Evolutionary conservation across 2,113 vertebrate genomes (phyloP).

Genomic region (Machaerirhynchus nigripectus): DNA sequence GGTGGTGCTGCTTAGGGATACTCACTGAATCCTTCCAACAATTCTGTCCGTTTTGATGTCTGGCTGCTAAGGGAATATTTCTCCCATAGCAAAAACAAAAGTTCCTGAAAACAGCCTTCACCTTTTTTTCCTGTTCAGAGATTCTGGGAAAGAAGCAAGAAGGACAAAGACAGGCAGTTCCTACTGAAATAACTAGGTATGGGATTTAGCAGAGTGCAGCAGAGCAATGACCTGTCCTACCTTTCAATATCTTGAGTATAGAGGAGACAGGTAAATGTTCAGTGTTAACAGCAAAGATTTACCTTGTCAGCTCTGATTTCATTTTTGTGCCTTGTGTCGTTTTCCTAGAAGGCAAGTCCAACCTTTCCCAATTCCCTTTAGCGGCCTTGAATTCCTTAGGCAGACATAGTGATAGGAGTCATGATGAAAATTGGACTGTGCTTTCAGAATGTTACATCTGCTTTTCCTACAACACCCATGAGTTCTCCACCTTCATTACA

Average conservation of each 20-base stretch:
- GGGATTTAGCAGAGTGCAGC: not conserved
- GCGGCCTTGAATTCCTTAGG: not conserved
- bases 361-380: not conserved
- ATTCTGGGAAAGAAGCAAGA: conserved; percentile 1
- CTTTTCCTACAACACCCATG: not conserved
- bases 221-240: not conserved
- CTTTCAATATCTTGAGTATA: not conserved
- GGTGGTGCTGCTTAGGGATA: not conserved
- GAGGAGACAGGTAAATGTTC: not conserved
- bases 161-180: not conserved
- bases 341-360: not conserved
- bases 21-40: not conserved
- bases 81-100: not conserved
- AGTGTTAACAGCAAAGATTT: not conserved
- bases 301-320: not conserved
- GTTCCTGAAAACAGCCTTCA: not conserved
- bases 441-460: not conserved
- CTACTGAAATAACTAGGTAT: not conserved
- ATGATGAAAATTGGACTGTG: not conserved
- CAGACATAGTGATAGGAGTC: not conserved
- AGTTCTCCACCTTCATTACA: not conserved
- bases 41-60: not conserved
- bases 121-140: not conserved
- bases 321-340: not conserved
- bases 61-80: not conserved